Conservation (phyloP, 1,140 invertebrate genomes). For the Temnothorax curvispinosus region DNA sequence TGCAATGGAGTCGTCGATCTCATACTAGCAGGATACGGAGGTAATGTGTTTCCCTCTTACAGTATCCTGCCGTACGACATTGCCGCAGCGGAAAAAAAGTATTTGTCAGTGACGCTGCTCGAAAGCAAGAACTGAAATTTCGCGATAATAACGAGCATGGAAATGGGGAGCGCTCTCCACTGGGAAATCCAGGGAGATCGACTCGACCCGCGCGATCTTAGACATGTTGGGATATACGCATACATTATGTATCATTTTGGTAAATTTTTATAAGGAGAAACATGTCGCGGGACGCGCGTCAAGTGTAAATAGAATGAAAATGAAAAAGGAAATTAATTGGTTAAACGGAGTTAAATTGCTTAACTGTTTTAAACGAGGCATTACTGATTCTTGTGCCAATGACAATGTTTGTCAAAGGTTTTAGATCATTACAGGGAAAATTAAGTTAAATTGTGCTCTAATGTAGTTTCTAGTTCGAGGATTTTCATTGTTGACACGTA, state of each 20-base stretch:
- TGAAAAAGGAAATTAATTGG: constrained; percentile 31
- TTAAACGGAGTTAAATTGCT: background rate
- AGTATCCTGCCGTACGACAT: constrained; percentile 9
- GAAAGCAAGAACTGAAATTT: constrained; percentile 39
- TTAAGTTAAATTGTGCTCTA: constrained; percentile 12
- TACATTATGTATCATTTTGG: constrained; percentile 29
- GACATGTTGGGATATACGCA: background rate
- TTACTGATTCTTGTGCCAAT: constrained; percentile 35
- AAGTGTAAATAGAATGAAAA: constrained; percentile 39
- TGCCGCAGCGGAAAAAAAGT: background rate
- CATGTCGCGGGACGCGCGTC: background rate
- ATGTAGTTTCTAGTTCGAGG: constrained; percentile 17
- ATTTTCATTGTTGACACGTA: constrained; percentile 1
- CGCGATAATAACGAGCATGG: background rate
- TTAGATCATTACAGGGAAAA: constrained; percentile 16
- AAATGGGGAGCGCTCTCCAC: background rate
- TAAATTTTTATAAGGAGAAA: constrained; percentile 50
- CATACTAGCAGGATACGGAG: background rate
- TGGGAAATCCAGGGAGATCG: background rate
- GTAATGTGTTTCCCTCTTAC: background rate
- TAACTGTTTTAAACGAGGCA: constrained; percentile 28
- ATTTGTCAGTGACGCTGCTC: constrained; percentile 13
- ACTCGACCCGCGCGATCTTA: background rate
- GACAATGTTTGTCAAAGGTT: constrained; percentile 5
- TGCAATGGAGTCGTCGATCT: constrained; percentile 13